These are phyloP conservation scores for Apotomis betuletana DNA, from an alignment of 2,888 invertebrate species.

Conservation along the genomic window DNA sequence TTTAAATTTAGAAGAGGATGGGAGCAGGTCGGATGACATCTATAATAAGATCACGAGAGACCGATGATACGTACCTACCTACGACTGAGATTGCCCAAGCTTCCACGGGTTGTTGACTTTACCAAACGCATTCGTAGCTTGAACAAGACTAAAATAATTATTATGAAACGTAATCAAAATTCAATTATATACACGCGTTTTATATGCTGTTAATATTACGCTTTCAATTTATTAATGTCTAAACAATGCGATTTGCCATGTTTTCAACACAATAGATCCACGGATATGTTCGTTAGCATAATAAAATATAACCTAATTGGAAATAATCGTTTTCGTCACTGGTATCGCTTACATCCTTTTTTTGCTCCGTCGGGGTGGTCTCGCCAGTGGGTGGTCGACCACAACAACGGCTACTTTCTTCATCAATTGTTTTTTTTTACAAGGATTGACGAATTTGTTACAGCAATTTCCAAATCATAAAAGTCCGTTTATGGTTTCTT, in stretches of 20 bases:
- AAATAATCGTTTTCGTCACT: conserved; percentile 38
- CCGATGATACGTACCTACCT: conserved; percentile 68
- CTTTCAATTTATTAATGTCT: no score
- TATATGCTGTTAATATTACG: neutral
- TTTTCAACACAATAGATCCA: neutral
- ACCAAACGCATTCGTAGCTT: conserved; percentile 49
- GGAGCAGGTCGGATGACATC: conserved; percentile 82
- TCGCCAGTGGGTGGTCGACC: conserved; percentile 66
- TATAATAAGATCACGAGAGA: conserved; percentile 82
- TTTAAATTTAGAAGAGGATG: conserved; percentile 82
- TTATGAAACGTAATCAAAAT: conserved; percentile 9
- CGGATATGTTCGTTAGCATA: neutral
- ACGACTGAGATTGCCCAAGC: conserved; percentile 72
- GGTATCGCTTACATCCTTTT: conserved; percentile 51
- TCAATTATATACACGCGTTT: neutral
- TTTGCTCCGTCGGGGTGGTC: conserved; percentile 61
- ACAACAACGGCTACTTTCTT: conserved; percentile 46
- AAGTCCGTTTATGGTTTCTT: conserved; percentile 17
- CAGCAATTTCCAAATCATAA: conserved; percentile 19
- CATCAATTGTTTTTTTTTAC: conserved; percentile 29
- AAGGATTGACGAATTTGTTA: conserved; percentile 24
- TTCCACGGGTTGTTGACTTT: conserved; percentile 78
- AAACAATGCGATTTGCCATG: neutral
- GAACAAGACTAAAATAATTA: conserved; percentile 19
- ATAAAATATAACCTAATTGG: conserved; percentile 27